Conservation (phyloP, 2,797 vertebrate genomes). For the Coluber constrictor region DNA sequence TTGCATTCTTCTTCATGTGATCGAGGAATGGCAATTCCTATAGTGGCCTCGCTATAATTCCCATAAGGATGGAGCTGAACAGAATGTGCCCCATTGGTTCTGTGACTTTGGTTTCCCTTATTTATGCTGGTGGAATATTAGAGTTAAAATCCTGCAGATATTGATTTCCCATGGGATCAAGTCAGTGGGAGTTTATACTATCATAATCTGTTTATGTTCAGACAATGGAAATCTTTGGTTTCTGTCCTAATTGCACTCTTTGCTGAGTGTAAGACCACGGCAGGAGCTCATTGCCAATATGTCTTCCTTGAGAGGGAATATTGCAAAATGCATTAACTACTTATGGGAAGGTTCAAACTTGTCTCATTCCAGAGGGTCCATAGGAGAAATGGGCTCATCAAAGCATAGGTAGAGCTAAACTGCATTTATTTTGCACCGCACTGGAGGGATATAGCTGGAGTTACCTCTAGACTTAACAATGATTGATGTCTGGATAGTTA, state of each 20-base stretch:
- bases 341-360: background rate
- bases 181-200: constrained; percentile 23
- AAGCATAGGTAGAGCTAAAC: background rate
- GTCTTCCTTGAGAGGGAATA: background rate
- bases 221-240: constrained; percentile 25
- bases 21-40: background rate
- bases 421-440: background rate
- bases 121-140: constrained; percentile 14
- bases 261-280: background rate
- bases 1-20: background rate
- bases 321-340: background rate
- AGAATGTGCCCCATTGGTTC: background rate
- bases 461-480: background rate
- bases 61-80: background rate
- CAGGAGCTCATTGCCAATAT: background rate
- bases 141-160: background rate
- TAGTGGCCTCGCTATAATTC: background rate
- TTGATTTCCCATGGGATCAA: background rate
- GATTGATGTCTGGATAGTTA: background rate
- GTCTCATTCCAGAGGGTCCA: background rate
- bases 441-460: background rate
- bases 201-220: constrained; percentile 17
- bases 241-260: constrained; percentile 10
- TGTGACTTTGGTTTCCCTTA: background rate
- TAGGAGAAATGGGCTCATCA: background rate